Conservation (phyloP, 2,888 invertebrate genomes). For the Leptopilina syphax region DNA sequence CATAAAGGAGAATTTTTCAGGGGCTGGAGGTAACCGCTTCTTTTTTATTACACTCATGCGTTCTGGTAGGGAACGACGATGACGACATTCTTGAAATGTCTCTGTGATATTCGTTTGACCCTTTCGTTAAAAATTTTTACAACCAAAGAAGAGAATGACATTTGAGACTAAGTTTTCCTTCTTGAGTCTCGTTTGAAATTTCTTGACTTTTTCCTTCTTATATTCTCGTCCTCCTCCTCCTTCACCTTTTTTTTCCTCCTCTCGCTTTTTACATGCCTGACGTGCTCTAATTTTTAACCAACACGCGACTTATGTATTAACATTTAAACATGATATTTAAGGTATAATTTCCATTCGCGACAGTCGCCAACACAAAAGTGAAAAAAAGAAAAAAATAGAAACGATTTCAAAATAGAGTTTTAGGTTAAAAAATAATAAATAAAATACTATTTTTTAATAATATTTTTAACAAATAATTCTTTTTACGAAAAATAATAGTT, state of each 20-base stretch:
- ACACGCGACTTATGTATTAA: conserved; percentile 43
- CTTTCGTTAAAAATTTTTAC: conserved; percentile 35
- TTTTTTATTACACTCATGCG: conserved; percentile 7
- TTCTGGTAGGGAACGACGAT: conserved; percentile 2
- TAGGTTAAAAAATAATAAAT: too few species aligned
- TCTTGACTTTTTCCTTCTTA: background rate
- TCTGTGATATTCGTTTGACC: background rate
- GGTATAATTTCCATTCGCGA: too few species aligned
- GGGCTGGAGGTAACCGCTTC: background rate
- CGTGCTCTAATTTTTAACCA: conserved; percentile 41
- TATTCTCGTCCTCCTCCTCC: background rate
- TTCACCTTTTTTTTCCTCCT: background rate
- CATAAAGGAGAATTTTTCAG: background rate
- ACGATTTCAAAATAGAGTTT: too few species aligned
- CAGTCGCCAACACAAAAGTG: too few species aligned
- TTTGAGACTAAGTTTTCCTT: conserved; percentile 47
- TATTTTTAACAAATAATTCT: too few species aligned
- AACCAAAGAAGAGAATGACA: conserved; percentile 45
- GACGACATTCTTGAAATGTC: conserved; percentile 25
- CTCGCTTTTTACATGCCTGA: background rate
- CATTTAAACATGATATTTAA: conserved; percentile 37
- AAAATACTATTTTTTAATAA: too few species aligned
- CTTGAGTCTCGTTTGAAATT: conserved; percentile 40
- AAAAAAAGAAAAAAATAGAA: too few species aligned
- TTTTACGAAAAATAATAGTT: too few species aligned